These are phyloP conservation scores for Illadopsis cleaveri DNA, from an alignment of 2,113 vertebrate genomes.

Conservation along the genomic window DNA sequence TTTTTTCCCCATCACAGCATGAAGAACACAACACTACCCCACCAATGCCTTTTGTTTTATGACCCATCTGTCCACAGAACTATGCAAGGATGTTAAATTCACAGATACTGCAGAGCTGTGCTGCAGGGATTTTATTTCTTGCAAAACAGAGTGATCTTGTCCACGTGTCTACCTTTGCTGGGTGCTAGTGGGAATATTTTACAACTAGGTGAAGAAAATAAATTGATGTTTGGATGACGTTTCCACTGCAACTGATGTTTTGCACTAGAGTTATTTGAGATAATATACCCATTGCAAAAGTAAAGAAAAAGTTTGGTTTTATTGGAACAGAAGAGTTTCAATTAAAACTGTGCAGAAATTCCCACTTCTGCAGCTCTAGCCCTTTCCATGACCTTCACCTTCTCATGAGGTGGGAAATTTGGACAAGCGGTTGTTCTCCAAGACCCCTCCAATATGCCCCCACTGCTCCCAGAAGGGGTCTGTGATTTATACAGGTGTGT, in stretches of 20 bases:
- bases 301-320: background rate
- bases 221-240: background rate
- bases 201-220: background rate
- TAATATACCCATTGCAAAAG: background rate
- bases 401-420: background rate
- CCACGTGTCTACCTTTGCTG: background rate
- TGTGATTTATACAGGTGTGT: background rate
- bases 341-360: background rate
- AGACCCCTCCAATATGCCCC: background rate
- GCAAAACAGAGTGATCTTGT: background rate
- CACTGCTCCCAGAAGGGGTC: background rate
- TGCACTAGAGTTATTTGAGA: background rate
- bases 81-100: background rate
- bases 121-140: background rate
- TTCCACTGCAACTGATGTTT: background rate
- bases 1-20: background rate
- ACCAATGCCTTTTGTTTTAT: background rate
- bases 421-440: background rate
- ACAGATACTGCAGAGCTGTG: background rate
- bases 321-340: background rate
- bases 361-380: background rate
- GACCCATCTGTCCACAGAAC: background rate
- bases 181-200: background rate
- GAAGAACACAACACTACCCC: background rate
- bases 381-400: background rate